Evolutionary conservation across 2,113 vertebrate species (phyloP).

Genomic region (Neomonachus schauinslandi): DNA sequence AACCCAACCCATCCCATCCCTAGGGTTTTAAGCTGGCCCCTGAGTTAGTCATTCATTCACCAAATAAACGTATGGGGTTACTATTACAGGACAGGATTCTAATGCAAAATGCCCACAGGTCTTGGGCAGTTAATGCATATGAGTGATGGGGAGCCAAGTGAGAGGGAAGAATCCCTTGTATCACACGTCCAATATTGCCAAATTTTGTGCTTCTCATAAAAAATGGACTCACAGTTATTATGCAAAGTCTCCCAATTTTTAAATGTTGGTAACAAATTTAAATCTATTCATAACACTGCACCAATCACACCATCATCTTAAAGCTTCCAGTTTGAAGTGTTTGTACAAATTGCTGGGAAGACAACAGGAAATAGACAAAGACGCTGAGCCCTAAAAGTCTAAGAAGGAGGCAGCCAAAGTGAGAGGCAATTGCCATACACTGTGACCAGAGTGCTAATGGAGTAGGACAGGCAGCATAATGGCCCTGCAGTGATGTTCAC

Average conservation of each 20-base stretch:
- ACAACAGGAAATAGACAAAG: neutral
- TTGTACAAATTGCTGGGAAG: neutral
- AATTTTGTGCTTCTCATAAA: neutral
- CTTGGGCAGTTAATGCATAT: neutral
- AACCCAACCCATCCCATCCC: neutral
- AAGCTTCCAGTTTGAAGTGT: constrained; percentile 34
- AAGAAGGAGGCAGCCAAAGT: neutral
- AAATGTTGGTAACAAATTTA: neutral
- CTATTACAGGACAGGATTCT: neutral
- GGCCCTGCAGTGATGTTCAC: neutral
- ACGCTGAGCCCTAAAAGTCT: neutral
- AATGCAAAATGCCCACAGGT: neutral
- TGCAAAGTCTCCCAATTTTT: constrained; percentile 1
- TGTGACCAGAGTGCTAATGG: neutral
- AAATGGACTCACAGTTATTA: neutral
- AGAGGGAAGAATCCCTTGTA: neutral
- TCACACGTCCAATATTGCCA: neutral
- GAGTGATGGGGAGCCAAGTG: neutral
- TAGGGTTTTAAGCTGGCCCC: neutral
- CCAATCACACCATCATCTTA: neutral
- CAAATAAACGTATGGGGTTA: neutral
- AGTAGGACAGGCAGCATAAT: neutral
- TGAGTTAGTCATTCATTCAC: neutral
- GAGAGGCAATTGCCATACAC: neutral
- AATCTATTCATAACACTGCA: neutral